A percentile compares a stretch with the other conserved stretches of the same genome.
phyloP scores from a whole-genome alignment of 2,797 vertebrate species.

The Micrastur ruficollis region DNA sequence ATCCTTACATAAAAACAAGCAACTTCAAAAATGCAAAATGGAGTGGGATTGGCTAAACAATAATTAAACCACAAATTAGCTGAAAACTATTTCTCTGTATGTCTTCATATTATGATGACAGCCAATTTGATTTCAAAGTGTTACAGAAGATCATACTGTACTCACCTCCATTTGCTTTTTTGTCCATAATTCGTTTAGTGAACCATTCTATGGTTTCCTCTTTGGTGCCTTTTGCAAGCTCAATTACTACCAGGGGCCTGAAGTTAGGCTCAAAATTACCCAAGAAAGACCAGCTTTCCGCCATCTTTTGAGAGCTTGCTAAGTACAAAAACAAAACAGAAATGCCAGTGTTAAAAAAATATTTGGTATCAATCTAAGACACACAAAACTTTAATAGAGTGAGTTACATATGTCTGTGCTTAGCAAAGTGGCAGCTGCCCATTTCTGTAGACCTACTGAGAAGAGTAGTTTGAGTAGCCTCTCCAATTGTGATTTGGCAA shows the following conservation, averaged over 20 bases:
- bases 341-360: background rate
- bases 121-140: background rate
- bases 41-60: background rate
- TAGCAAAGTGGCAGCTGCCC: background rate
- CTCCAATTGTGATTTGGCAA: background rate
- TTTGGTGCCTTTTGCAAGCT: constrained; percentile 83
- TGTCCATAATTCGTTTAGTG: constrained; percentile 82
- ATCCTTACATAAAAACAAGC: background rate
- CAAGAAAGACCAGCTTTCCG: constrained; percentile 64
- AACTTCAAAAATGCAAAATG: background rate
- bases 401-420: background rate
- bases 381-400: background rate
- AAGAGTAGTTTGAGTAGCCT: background rate
- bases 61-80: background rate
- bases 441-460: background rate
- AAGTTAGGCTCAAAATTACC: constrained; percentile 76
- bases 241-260: constrained; percentile 87
- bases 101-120: background rate
- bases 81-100: background rate
- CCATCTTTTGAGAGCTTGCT: constrained; percentile 66
- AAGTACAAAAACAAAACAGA: constrained; percentile 24
- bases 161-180: constrained; percentile 87
- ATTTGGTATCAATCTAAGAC: background rate
- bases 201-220: constrained; percentile 89
- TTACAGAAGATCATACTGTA: background rate